A percentile compares a stretch with the other conserved stretches of the same genome.
phyloP scores from a whole-genome alignment of 2,888 invertebrate species.

The Coronaproctus castanopsis region DNA sequence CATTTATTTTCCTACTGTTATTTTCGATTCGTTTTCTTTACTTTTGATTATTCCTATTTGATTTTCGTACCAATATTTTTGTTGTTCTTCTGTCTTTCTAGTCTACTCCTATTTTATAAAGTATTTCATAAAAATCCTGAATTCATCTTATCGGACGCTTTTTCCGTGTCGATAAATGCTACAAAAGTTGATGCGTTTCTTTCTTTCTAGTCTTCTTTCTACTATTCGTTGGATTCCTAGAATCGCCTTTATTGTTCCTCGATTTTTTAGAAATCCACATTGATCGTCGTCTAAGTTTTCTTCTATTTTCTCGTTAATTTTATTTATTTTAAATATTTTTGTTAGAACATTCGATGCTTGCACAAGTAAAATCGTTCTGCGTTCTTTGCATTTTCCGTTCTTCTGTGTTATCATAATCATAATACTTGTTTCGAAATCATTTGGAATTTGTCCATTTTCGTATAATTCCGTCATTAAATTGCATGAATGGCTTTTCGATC shows the following conservation, averaged over 20 bases:
- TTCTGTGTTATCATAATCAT: not conserved
- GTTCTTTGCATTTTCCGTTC: not conserved
- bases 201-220: not conserved
- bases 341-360: too few species aligned
- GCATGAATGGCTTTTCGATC: too few species aligned
- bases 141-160: not conserved
- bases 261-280: not conserved
- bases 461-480: too few species aligned
- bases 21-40: not conserved
- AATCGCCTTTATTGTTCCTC: not conserved
- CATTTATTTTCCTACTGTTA: not conserved
- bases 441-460: too few species aligned
- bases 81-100: not conserved
- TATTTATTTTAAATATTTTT: not conserved
- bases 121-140: too few species aligned
- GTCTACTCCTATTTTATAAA: not conserved
- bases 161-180: not conserved
- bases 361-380: not conserved
- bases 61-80: not conserved
- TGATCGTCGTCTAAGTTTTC: not conserved
- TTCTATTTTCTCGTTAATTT: not conserved
- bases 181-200: not conserved
- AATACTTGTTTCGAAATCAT: not conserved
- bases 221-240: not conserved
- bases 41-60: not conserved